Evolutionary conservation across 1,140 invertebrate genomes (phyloP), one percentile per base, ranked within the genome.

Genomic region (Halictus rubicundus): DNA sequence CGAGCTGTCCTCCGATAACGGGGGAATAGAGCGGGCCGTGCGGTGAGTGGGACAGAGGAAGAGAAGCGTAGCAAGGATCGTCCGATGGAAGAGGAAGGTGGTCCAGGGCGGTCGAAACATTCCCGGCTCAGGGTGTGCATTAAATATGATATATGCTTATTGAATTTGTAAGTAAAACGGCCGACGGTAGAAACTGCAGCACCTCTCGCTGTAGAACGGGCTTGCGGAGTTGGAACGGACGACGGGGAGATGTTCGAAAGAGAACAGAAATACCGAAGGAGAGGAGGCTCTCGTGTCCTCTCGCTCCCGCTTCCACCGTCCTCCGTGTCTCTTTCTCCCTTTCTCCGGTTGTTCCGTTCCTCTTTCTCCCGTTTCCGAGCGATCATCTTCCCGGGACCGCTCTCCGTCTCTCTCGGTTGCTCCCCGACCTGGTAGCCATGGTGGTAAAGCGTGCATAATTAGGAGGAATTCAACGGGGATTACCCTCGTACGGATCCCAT

Each of bases 371-470:
- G n/a, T 66, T 16, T 68, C 39, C 54, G 27, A 52, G 64, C 65
- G 61, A 64, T 66, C 75, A 39, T 57, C 42, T 21, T 54, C 49
- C 42, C 37, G 39, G 9, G 23, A n/a, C 42, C 54, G 27, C 23
- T 63, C 46, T 39, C 66, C 63, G 57, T 25, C 57, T 19, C 57
- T 64, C 65, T 39, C 42, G n/a, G 39, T 79, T 59, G 76, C 74
- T 68, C 77, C 71, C 59, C 74, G n/a, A 72, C 70, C 80, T 88
- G 87, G 87, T 88, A 90, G 90, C 87, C 86, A 81, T 87, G 88
- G 88, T 91, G 90, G 88, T 87, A 92, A 92, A 92, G 90, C 91
- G 90, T 92, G 91, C 91, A 92, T 92, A 92, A 92, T 92, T 92
- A 92, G 88, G 89, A 91, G 88, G 91, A 91, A 91, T 92, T 92